Evolutionary conservation across 2,888 invertebrate genomes (phyloP).

Genomic region (Eupithecia pulchellata): DNA sequence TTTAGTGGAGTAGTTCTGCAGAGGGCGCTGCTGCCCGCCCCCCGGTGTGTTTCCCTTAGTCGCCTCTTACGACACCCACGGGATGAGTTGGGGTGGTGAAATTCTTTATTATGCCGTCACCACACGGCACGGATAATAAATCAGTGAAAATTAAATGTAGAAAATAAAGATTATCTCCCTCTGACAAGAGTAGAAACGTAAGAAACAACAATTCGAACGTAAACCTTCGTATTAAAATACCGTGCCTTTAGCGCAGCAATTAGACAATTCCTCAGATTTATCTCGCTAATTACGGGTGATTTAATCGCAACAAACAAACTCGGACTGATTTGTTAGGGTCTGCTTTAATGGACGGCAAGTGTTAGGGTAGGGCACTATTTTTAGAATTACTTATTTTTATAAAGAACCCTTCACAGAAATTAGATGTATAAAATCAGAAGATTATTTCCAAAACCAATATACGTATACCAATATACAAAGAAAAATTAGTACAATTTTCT

Average conservation of each 20-base stretch:
- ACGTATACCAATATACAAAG: no score
- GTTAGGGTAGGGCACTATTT: constrained; percentile 26
- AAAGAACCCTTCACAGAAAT: no score
- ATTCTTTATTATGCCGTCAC: no score
- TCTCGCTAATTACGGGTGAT: constrained; percentile 21
- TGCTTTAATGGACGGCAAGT: constrained; percentile 35
- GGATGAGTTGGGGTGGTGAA: no score
- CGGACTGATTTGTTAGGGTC: constrained; percentile 31
- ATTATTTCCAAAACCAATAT: no score
- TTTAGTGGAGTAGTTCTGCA: no score
- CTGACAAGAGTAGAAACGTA: constrained; percentile 1
- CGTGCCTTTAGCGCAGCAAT: constrained; percentile 51
- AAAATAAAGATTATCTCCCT: background rate
- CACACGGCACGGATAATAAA: no score
- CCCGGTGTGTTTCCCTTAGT: no score
- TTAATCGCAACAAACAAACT: constrained; percentile 24
- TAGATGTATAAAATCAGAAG: no score
- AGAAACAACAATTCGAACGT: constrained; percentile 6
- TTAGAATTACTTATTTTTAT: constrained; percentile 4
- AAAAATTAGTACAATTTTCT: no score
- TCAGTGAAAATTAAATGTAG: background rate
- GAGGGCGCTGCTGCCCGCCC: no score
- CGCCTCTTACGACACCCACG: no score
- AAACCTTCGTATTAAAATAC: constrained; percentile 33
- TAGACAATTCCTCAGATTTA: constrained; percentile 28